Evolutionary conservation across 2,888 invertebrate species (phyloP).

Genomic region (Barypeithes pellucidus): DNA sequence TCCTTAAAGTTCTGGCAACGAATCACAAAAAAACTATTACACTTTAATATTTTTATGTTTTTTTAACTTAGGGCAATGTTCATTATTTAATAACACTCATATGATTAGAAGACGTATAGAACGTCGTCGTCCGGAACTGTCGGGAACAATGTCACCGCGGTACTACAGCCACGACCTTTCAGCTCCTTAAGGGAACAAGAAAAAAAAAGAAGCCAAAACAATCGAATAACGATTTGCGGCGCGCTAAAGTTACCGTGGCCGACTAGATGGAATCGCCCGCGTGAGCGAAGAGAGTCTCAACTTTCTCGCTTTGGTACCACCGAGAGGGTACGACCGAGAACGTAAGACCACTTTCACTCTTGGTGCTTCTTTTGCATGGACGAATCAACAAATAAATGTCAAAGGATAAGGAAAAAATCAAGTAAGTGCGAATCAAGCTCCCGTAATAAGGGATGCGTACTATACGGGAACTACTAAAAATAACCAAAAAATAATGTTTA

Average conservation of each 20-base stretch:
- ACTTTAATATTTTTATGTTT: not conserved
- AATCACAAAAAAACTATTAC: not conserved
- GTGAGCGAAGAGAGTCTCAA: slow-evolving; percentile 40
- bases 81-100: not conserved
- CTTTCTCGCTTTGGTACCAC: slow-evolving; percentile 47
- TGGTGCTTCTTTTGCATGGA: slow-evolving; percentile 48
- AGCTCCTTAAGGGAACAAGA: not conserved
- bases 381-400: slow-evolving; percentile 45
- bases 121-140: too few species aligned
- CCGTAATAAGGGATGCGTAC: too few species aligned
- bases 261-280: slow-evolving; percentile 40
- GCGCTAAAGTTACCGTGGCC: slow-evolving; percentile 43
- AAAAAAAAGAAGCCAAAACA: slow-evolving; percentile 28
- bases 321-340: slow-evolving; percentile 42
- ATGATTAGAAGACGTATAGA: too few species aligned
- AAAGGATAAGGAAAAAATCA: slow-evolving; percentile 19
- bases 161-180: not conserved
- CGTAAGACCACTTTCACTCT: slow-evolving; percentile 53
- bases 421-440: not conserved
- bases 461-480: too few species aligned
- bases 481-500: too few species aligned
- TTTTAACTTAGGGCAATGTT: not conserved
- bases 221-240: slow-evolving; percentile 33
- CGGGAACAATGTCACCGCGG: not conserved
- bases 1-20: not conserved